Evolutionary conservation across 1,140 invertebrate genomes (phyloP).

Genomic region (Cyclina sinensis): DNA sequence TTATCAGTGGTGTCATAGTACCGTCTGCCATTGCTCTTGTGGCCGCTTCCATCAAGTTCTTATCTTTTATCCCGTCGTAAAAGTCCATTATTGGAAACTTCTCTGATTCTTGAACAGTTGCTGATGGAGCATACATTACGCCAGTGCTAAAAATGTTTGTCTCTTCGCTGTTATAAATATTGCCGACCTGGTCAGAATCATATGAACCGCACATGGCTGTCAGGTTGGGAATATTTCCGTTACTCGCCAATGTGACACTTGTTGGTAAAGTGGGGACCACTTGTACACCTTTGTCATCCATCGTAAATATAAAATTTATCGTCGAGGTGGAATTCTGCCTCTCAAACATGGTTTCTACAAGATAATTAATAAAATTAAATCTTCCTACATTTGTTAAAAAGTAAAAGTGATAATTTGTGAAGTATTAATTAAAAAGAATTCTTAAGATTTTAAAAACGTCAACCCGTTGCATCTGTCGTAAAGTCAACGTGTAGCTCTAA

Average conservation of each 20-base stretch:
- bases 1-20: slow-evolving; percentile 88
- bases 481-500: too few relatives aligned
- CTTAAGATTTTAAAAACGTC: too few relatives aligned
- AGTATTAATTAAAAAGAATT: too few relatives aligned
- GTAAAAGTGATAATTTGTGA: too few relatives aligned
- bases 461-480: too few relatives aligned
- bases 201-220: background rate
- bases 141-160: slow-evolving; percentile 2
- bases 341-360: slow-evolving; percentile 20
- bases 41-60: background rate
- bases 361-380: too few relatives aligned
- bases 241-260: background rate
- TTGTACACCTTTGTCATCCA: slow-evolving; percentile 33
- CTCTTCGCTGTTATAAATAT: background rate
- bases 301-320: slow-evolving; percentile 45
- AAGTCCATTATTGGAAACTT: background rate
- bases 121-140: background rate
- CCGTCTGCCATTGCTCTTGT: background rate
- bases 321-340: slow-evolving; percentile 16
- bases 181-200: background rate
- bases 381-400: too few relatives aligned
- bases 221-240: background rate
- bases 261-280: slow-evolving; percentile 5
- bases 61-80: background rate
- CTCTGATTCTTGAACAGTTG: background rate